Evolutionary conservation across 2,888 invertebrate genomes (phyloP).

Genomic region (Lutraria lutraria): DNA sequence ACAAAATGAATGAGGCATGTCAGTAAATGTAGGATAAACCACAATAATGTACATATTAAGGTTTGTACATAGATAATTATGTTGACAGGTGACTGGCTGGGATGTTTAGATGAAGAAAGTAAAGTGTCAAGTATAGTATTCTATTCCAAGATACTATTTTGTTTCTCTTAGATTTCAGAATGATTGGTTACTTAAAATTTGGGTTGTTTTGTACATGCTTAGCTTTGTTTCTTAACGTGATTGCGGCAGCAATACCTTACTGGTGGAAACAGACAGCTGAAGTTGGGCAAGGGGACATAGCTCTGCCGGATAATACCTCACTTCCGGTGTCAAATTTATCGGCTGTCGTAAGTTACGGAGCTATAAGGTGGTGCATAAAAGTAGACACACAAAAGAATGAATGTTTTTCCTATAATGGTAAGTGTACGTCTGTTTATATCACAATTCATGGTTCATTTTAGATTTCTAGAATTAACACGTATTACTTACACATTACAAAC

Average conservation of each 20-base stretch:
- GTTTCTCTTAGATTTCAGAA: neutral
- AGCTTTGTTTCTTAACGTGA: slow-evolving; percentile 8
- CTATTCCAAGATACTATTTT: too few relatives aligned
- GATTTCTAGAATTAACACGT: too few relatives aligned
- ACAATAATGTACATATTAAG: too few relatives aligned
- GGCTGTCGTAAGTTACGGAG: neutral
- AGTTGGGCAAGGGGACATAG: neutral
- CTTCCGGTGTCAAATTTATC: neutral
- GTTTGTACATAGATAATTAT: too few relatives aligned
- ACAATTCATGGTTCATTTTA: too few relatives aligned
- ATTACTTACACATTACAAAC: too few relatives aligned
- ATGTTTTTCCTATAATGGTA: neutral
- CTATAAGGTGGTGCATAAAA: neutral
- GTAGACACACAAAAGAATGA: neutral
- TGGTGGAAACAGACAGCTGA: neutral
- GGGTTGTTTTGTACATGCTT: neutral
- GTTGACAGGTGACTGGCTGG: too few relatives aligned
- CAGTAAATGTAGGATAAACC: too few relatives aligned
- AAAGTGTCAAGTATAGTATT: too few relatives aligned
- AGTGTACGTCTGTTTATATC: neutral
- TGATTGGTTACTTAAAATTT: slow-evolving; percentile 2
- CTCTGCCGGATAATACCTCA: neutral
- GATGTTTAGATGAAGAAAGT: too few relatives aligned
- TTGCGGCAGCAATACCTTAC: neutral
- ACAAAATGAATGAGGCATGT: too few relatives aligned